phyloP scores from a whole-genome alignment of 1,140 invertebrate species.

The Kradibia gibbosae region DNA sequence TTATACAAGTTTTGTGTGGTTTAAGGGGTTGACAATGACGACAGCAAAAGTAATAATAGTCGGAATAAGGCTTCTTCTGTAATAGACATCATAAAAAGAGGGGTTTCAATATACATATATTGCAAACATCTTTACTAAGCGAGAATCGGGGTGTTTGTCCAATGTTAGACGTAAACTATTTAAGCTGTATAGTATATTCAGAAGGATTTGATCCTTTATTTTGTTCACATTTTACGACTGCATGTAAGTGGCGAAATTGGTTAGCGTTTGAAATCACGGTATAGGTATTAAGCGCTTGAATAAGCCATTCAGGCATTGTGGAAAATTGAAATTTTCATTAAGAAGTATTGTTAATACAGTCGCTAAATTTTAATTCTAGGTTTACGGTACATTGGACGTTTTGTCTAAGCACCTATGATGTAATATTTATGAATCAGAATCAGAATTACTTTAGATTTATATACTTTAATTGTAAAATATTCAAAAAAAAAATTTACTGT shows the following conservation, averaged over 20 bases:
- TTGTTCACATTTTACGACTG: conserved; percentile 25
- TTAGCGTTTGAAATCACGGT: conserved; percentile 5
- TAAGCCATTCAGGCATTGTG: not conserved
- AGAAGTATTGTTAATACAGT: not conserved
- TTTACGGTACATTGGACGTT: too few species aligned
- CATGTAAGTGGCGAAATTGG: conserved; percentile 7
- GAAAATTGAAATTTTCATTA: conserved; percentile 41
- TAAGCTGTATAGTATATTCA: not conserved
- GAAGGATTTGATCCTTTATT: conserved; percentile 40
- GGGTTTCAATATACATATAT: not conserved
- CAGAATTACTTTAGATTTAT: too few species aligned
- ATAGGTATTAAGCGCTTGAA: not conserved
- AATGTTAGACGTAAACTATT: conserved; percentile 11
- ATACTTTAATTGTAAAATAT: too few species aligned
- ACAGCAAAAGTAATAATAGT: not conserved
- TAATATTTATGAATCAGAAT: too few species aligned
- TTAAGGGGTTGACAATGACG: not conserved
- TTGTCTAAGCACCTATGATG: too few species aligned
- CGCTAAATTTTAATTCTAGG: too few species aligned
- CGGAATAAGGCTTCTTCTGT: not conserved
- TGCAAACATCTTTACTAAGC: conserved; percentile 17
- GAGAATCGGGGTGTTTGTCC: not conserved
- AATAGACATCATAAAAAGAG: conserved; percentile 39
- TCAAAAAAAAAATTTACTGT: too few species aligned
- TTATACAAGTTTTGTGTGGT: not conserved